Percentiles rank a stretch among this genome's conserved stretches.
These are phyloP conservation scores for Neodiprion lecontei DNA, from an alignment of 1,140 invertebrate species.

Conservation along the genomic window DNA sequence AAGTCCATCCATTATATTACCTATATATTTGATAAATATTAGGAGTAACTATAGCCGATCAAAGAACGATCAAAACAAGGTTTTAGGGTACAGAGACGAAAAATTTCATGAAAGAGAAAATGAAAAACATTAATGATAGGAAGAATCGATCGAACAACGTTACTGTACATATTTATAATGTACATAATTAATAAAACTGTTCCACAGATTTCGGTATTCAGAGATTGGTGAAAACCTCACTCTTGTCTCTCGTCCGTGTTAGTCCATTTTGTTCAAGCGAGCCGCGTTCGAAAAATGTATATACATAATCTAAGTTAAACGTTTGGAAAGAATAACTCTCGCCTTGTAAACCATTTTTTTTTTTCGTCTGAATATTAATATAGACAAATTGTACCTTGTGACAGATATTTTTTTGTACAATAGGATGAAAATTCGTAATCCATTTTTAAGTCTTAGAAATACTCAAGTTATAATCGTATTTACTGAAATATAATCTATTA, in stretches of 20 bases:
- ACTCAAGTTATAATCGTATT: not conserved
- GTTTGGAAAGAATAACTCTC: not conserved
- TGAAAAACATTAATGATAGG: no score
- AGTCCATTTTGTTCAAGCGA: no score
- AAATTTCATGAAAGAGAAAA: not conserved
- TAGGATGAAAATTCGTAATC: not conserved
- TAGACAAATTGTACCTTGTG: not conserved
- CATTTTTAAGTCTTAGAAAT: not conserved
- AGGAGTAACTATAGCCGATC: not conserved
- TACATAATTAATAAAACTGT: not conserved
- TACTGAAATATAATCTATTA: conserved; percentile 28
- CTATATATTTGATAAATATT: not conserved
- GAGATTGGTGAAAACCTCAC: not conserved
- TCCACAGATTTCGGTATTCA: not conserved
- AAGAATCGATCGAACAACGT: not conserved
- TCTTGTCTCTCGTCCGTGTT: no score
- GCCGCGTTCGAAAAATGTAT: not conserved
- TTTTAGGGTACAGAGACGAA: no score
- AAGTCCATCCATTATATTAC: not conserved
- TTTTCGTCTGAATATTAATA: not conserved
- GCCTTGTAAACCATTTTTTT: not conserved
- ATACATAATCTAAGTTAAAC: not conserved
- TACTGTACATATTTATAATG: not conserved
- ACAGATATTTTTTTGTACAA: conserved; percentile 1
- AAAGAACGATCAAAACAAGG: not conserved